Evolutionary conservation across 2,113 vertebrate genomes (phyloP).

Genomic region (Poeciliopsis retropinna): DNA sequence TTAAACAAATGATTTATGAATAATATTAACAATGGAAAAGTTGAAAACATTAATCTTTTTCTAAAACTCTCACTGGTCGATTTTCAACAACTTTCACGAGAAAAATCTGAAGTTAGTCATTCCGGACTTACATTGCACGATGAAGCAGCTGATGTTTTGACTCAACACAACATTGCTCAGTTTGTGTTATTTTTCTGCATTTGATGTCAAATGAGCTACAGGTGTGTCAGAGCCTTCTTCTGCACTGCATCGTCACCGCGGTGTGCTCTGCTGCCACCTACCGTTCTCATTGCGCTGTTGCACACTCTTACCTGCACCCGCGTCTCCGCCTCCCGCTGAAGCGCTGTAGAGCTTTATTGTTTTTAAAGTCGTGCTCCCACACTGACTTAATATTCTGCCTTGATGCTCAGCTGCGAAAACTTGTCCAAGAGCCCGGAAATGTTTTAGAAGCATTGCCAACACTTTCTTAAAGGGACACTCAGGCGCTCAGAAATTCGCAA

Average conservation of each 20-base stretch:
- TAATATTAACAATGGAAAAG: too few species aligned
- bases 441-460: constrained; percentile 39
- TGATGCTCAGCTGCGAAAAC: neutral
- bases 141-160: too few species aligned
- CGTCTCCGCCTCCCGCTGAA: constrained; percentile 1
- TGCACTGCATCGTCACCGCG: too few species aligned
- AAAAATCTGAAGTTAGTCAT: too few species aligned
- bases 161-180: too few species aligned
- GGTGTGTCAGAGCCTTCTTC: neutral
- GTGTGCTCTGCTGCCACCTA: constrained; percentile 29
- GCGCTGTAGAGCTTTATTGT: constrained; percentile 17
- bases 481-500: neutral
- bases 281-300: neutral
- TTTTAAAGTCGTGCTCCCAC: neutral
- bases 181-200: neutral
- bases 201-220: neutral
- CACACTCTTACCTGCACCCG: neutral
- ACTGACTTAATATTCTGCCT: neutral
- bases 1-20: too few species aligned
- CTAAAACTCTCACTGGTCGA: too few species aligned
- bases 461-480: neutral
- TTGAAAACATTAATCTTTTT: too few species aligned
- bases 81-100: too few species aligned
- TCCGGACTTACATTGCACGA: too few species aligned
- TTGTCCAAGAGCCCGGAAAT: neutral